These are phyloP conservation scores for Allacma fusca DNA, from an alignment of 2,888 invertebrate genomes.

Conservation along the genomic window DNA sequence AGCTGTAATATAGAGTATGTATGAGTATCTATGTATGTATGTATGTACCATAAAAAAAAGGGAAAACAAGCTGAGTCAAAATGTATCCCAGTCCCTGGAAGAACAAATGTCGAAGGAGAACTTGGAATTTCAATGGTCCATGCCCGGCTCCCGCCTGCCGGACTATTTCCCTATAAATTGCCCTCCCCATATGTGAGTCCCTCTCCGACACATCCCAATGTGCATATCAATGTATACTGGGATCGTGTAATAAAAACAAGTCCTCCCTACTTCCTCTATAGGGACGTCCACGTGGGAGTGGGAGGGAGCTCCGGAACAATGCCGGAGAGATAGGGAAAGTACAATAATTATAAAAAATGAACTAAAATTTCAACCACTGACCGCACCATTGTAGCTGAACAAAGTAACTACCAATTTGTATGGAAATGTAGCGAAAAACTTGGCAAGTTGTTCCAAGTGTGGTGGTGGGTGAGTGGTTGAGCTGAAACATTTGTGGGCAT, in stretches of 20 bases:
- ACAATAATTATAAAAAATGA: conserved; percentile 3
- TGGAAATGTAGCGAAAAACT: conserved; percentile 21
- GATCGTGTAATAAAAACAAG: too few relatives aligned
- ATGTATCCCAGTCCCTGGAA: neutral
- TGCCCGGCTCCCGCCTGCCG: conserved; percentile 8
- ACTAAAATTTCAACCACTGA: conserved; percentile 5
- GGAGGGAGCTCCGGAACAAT: too few relatives aligned
- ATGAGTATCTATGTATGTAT: too few relatives aligned
- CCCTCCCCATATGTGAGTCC: neutral
- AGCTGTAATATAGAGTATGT: too few relatives aligned
- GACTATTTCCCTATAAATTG: neutral
- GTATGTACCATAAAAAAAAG: too few relatives aligned
- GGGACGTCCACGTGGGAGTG: too few relatives aligned
- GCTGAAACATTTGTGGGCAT: neutral
- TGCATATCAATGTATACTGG: too few relatives aligned
- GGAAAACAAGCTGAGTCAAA: conserved; percentile 15
- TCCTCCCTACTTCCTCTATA: too few relatives aligned
- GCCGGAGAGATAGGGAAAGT: neutral
- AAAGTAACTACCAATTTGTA: conserved; percentile 24
- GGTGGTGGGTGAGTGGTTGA: neutral
- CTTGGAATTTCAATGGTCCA: conserved; percentile 26
- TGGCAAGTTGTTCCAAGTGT: conserved; percentile 13
- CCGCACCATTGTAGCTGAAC: neutral
- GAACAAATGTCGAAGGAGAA: too few relatives aligned
- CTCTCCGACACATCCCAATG: too few relatives aligned